Conservation (phyloP, 2,797 vertebrate species). For the Malurus splendens region DNA sequence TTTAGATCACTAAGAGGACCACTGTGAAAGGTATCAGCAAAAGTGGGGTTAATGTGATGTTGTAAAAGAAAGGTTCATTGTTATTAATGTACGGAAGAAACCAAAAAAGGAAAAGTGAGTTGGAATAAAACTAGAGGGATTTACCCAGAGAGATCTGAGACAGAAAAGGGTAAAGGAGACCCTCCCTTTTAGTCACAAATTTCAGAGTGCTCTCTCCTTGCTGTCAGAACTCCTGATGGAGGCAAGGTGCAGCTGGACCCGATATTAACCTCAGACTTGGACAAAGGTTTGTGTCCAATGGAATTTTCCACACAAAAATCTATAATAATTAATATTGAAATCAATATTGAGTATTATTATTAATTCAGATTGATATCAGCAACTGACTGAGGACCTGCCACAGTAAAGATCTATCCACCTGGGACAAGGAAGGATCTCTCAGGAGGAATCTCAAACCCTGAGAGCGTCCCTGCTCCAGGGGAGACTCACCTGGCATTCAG, state of each 20-base stretch:
- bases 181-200: fast-evolving
- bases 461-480: background rate
- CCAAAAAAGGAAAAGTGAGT: background rate
- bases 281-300: background rate
- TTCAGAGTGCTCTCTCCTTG: background rate
- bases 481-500: background rate
- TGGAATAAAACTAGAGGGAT: background rate
- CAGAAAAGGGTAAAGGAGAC: background rate
- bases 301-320: background rate
- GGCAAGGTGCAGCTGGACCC: background rate
- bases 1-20: background rate
- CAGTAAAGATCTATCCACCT: background rate
- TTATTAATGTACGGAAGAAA: background rate
- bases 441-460: background rate
- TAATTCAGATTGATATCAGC: background rate
- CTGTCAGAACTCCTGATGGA: background rate
- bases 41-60: background rate
- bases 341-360: background rate
- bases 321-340: background rate
- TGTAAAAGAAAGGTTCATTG: background rate
- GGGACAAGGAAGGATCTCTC: background rate
- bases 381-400: background rate
- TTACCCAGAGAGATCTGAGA: background rate
- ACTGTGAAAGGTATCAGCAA: background rate
- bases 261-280: background rate